A percentile compares a stretch with the other conserved stretches of the same genome.
These are phyloP conservation scores for Netelia melanura DNA, from an alignment of 2,888 invertebrate species.

Conservation along the genomic window DNA sequence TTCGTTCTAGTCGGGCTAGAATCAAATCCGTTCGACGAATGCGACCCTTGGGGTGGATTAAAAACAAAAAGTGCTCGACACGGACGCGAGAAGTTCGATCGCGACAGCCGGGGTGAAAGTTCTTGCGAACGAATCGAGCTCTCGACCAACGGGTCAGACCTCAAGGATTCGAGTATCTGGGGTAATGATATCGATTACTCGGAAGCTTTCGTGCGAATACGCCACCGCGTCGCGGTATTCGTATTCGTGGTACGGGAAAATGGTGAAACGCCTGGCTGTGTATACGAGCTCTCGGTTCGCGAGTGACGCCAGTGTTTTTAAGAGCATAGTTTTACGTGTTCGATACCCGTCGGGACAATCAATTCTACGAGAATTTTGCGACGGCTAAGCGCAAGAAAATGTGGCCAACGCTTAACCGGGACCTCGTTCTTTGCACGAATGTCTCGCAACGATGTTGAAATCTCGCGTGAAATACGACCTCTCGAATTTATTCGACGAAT, in stretches of 20 bases:
- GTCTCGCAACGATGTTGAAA: not conserved
- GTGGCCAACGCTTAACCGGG: slow-evolving; percentile 2
- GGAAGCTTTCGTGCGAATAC: slow-evolving; percentile 51
- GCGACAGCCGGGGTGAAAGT: slow-evolving; percentile 21
- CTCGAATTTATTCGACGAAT: no score
- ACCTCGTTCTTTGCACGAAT: not conserved
- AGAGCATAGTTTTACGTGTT: slow-evolving; percentile 12
- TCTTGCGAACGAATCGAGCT: slow-evolving; percentile 54
- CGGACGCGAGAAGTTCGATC: slow-evolving; percentile 10
- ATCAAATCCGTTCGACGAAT: not conserved
- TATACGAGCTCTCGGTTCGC: slow-evolving; percentile 1
- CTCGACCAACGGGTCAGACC: slow-evolving; percentile 29
- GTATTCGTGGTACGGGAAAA: not conserved
- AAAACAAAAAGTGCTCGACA: not conserved
- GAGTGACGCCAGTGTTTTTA: slow-evolving; percentile 51
- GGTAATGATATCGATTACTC: slow-evolving; percentile 67
- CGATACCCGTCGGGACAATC: slow-evolving; percentile 34
- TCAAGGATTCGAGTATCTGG: slow-evolving; percentile 60
- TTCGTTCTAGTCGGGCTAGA: not conserved
- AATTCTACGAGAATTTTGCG: slow-evolving; percentile 35
- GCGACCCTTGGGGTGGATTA: not conserved
- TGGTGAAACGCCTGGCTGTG: not conserved
- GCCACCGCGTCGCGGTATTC: not conserved
- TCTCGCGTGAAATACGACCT: no score
- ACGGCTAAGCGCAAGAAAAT: slow-evolving; percentile 24